phyloP scores from a whole-genome alignment of 35 echinoderm and acorn worm genomes.

The Ptychodera flava region DNA sequence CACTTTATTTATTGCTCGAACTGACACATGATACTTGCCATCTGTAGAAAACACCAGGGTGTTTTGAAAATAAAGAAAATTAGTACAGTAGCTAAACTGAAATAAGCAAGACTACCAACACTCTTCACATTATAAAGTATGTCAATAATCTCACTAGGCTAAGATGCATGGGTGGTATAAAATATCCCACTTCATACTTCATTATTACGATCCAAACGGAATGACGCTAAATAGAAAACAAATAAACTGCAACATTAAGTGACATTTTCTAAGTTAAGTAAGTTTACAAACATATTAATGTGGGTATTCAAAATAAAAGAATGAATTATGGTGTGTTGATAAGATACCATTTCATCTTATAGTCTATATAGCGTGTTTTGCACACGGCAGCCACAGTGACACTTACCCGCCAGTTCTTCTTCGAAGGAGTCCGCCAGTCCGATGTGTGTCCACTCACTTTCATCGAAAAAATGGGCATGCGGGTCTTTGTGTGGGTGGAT shows the following conservation, averaged over 20 bases:
- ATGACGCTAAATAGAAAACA: too few relatives aligned
- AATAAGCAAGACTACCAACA: background rate
- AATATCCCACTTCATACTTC: too few relatives aligned
- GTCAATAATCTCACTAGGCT: too few relatives aligned
- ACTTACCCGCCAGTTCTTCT: background rate
- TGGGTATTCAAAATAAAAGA: background rate
- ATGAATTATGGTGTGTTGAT: background rate
- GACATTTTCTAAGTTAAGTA: background rate
- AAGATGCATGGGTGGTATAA: too few relatives aligned
- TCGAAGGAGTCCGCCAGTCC: slow-evolving; percentile 14
- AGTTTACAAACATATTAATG: background rate
- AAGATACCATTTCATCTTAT: background rate
- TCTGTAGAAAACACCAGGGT: slow-evolving; percentile 11
- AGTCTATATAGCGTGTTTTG: background rate
- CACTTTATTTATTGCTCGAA: slow-evolving; percentile 38
- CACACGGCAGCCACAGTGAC: background rate
- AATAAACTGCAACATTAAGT: too few relatives aligned
- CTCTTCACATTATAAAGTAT: background rate
- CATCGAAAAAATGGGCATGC: slow-evolving; percentile 38
- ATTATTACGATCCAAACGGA: too few relatives aligned
- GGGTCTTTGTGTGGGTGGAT: slow-evolving; percentile 24
- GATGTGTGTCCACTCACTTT: slow-evolving; percentile 32
- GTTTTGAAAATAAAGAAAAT: background rate
- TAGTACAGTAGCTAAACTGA: background rate
- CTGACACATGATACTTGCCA: slow-evolving; percentile 25